Evolutionary conservation across 2,797 vertebrate genomes (phyloP).

Genomic region (Borostomias antarcticus): DNA sequence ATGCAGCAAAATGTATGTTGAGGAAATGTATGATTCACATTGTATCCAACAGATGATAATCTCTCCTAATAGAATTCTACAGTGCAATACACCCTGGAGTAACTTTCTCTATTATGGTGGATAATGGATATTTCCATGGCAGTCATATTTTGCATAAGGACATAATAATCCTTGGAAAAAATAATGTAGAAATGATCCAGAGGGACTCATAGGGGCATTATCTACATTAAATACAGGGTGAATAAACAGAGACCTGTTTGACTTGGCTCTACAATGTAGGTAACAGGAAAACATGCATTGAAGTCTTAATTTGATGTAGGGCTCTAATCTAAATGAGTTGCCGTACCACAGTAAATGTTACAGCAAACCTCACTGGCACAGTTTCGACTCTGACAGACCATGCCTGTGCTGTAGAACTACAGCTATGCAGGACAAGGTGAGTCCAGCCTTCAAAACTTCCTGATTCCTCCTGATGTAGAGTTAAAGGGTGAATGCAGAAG

Average conservation of each 20-base stretch:
- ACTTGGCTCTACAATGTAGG: constrained; percentile 19
- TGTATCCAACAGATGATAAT: constrained; percentile 25
- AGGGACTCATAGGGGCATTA: constrained; percentile 28
- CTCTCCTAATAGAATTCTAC: constrained; percentile 25
- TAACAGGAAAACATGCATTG: constrained; percentile 2
- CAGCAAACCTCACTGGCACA: constrained; percentile 49
- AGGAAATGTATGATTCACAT: background rate
- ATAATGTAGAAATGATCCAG: constrained; percentile 28
- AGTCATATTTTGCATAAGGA: constrained; percentile 30
- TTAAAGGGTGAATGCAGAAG: constrained; percentile 67
- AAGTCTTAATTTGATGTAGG: constrained; percentile 26
- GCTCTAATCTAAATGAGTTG: constrained; percentile 37
- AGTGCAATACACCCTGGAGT: constrained; percentile 7
- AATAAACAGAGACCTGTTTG: constrained; percentile 20
- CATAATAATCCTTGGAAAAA: constrained; percentile 34
- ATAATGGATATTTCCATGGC: constrained; percentile 40
- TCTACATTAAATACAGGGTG: constrained; percentile 34
- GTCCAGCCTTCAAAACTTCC: constrained; percentile 73
- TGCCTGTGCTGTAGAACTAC: constrained; percentile 42
- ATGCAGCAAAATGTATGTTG: background rate
- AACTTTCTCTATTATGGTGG: constrained; percentile 24
- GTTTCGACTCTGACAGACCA: constrained; percentile 55
- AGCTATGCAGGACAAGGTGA: constrained; percentile 76
- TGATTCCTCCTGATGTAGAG: constrained; percentile 59
- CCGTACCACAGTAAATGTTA: constrained; percentile 17